These are phyloP conservation scores for Cryptoprocta ferox DNA, from an alignment of 2,797 vertebrate species.

Conservation along the genomic window DNA sequence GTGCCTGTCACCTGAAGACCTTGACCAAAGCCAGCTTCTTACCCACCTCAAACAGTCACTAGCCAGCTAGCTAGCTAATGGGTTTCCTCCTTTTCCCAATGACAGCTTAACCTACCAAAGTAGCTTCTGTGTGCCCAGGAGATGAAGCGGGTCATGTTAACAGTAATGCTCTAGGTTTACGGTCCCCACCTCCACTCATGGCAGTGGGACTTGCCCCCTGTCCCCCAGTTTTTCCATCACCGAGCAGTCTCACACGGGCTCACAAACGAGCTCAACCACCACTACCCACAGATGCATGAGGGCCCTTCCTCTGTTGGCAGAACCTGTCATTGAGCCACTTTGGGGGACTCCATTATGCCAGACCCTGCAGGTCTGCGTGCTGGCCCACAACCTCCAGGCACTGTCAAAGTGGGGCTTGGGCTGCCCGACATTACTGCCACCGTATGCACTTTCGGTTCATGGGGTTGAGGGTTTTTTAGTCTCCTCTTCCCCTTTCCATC, in stretches of 20 bases:
- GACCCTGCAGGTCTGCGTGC: background rate
- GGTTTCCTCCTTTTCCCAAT: background rate
- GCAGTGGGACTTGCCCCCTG: background rate
- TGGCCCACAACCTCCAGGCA: background rate
- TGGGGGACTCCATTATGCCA: rapidly evolving
- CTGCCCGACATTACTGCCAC: background rate
- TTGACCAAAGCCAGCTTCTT: background rate
- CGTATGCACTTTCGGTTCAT: background rate
- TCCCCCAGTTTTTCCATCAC: background rate
- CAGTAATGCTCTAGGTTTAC: background rate
- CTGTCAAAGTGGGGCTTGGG: background rate
- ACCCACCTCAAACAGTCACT: background rate
- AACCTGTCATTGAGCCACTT: background rate
- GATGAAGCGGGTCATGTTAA: background rate
- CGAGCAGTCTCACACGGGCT: background rate
- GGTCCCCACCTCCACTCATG: background rate
- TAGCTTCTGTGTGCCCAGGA: background rate
- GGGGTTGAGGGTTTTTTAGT: background rate
- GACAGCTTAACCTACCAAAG: background rate
- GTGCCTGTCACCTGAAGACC: background rate
- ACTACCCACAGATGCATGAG: too few species aligned
- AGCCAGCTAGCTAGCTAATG: background rate
- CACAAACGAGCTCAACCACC: background rate
- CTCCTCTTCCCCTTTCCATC: background rate
- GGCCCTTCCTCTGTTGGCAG: background rate